Base-by-base conservation (phyloP, 2,113 vertebrate genomes). In the Cranoglanis bouderius region DNA sequence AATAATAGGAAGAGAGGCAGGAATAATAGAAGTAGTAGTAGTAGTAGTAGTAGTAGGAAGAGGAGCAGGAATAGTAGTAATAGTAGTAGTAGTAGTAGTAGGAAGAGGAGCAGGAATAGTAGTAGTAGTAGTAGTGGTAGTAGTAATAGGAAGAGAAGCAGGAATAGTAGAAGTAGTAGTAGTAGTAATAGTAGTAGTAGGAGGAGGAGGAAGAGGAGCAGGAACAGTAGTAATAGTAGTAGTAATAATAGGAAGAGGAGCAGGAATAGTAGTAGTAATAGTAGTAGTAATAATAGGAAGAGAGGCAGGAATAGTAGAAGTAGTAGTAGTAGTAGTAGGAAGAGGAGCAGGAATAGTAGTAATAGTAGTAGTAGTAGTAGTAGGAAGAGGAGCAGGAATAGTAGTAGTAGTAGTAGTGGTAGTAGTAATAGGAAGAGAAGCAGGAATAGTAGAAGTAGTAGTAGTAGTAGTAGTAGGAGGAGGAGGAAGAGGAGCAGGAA, bases 1-100 rank as follows among this genome's bases (percentile, higher is more conserved):
- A 38, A 5, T 18, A 16, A 6, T 0, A 19, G 14, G 7, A 19
- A 16, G 0, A 70, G 16, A 0, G 7, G 67, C 0, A 70, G 4
- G 1, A 38, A 4, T 70, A 38, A 16, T 0, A 8, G 32, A 7
- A 18, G 32, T 7, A 38, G 61, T 4, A n/a, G 26, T 0, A 65
- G 61, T 2, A 65, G 29, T 29, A 70, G 18, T 6, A 67, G n/a
- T 1, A 67, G 1, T 1, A 35, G n/a, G 1, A 29, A 8, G 0
- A 70, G 14, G 6, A 35, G 67, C 1, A 70, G 32, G 1, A 35
- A 2, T 6, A 35, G n/a, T 0, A 35, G 6, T 6, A 35, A 14
- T 18, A 35, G 32, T 5, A 35, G 6, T 10, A 70, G 3, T 6
- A 35, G 67, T 5, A 38, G 14, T 18, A 16, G 16, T 0, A 19